Evolutionary conservation across 2,113 vertebrate species (phyloP).

Genomic region (Gallinago paraguaiae): DNA sequence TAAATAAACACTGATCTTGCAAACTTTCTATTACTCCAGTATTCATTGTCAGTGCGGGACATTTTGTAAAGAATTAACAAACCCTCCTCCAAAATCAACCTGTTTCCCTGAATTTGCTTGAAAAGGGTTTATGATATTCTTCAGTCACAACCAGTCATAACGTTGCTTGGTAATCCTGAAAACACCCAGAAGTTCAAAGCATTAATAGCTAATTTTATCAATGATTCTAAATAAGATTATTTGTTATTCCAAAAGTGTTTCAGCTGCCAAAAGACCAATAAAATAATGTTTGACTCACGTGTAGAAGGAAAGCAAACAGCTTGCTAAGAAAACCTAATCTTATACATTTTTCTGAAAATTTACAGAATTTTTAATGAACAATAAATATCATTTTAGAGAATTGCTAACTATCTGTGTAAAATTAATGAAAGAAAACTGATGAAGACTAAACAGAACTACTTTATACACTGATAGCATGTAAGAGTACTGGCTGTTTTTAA

Average conservation of each 20-base stretch:
- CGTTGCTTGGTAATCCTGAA: neutral
- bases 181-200: neutral
- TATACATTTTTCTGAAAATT: neutral
- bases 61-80: constrained; percentile 10
- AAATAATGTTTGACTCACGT: neutral
- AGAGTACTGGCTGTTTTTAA: neutral
- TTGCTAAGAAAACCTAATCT: neutral
- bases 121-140: neutral
- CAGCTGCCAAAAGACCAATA: neutral
- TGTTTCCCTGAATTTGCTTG: neutral
- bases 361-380: neutral
- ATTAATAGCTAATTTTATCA: neutral
- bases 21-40: neutral
- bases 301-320: neutral
- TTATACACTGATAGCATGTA: rapidly evolving
- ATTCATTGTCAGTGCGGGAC: neutral
- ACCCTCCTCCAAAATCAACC: neutral
- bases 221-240: neutral
- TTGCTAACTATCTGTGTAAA: neutral
- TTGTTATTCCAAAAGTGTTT: neutral
- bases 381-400: neutral
- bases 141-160: neutral
- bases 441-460: neutral
- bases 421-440: neutral
- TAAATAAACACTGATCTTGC: neutral